Base-by-base conservation (phyloP, 2,113 vertebrate genomes). In the Synodontis membranacea region DNA sequence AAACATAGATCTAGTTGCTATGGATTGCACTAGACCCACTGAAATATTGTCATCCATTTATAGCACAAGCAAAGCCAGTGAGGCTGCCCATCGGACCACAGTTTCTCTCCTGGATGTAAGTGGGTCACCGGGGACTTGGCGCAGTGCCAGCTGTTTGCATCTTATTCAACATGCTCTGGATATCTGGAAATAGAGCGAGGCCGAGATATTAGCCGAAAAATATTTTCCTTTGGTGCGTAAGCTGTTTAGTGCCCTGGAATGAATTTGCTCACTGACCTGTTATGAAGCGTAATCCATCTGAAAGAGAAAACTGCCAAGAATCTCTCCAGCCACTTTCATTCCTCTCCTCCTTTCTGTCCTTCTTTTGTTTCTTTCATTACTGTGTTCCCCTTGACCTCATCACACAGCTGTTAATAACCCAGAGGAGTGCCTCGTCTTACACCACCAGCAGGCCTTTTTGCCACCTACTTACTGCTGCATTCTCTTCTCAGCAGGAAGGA, bases 61-160 rank as follows among this genome's bases (percentile, higher is more conserved):
- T 62, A 17, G 58, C 19, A 15, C 68, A 39, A 52, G 34, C 80
- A 52, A 46, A 84, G 31, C 50, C 68, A 62, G 66, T 54, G 54
- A 50, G 14, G 46, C 34, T 52, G 76, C 42, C 62, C 44, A 14
- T 90, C 82, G 82, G 84, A 86, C 91, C 90, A 83, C 89, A 90
- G 89, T 93, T 93, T 93, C 90, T 89, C 91, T 91, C 90, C 89
- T 79, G 90, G 85, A 88, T 92, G 88, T 93, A 94, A 94, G 84
- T 94, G 91, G 93, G 95, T 94, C 94, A 93, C 87, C 92, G 91
- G 89, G 88, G 91, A 91, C 19, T 89, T 93, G 95, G 93, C 91
- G 50, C 12, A 42, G 86, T 31, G 88, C 92, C 92, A 91, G 86
- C 66, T 60, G 79, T 91, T 83, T 68, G 76, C 76, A 37, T 54